These are phyloP conservation scores for Acanthis flammea DNA, from an alignment of 2,797 vertebrate species.

Conservation along the genomic window DNA sequence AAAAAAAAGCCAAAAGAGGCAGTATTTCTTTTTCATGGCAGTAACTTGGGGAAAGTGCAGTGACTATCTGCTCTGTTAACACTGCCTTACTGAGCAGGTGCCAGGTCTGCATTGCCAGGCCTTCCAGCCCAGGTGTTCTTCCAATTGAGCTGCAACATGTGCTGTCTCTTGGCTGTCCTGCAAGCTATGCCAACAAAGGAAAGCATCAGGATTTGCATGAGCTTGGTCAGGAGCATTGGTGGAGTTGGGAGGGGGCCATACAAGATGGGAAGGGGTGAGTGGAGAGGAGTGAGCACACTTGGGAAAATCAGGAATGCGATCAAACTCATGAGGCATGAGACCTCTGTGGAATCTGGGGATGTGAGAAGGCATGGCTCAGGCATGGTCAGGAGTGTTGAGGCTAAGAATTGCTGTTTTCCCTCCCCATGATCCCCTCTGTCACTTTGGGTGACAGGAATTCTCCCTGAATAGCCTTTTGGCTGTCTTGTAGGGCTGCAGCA, in stretches of 20 bases:
- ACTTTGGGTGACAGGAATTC: not conserved
- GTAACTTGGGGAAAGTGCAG: fast-evolving
- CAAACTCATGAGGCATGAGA: too few species aligned
- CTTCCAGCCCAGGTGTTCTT: fast-evolving
- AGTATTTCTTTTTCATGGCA: not conserved
- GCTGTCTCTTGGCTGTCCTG: not conserved
- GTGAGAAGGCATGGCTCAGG: not conserved
- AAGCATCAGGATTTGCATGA: not conserved
- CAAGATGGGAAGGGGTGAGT: not conserved
- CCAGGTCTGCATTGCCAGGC: not conserved
- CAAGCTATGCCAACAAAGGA: not conserved
- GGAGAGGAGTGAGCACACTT: not conserved
- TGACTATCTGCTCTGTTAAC: not conserved
- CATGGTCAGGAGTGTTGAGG: not conserved
- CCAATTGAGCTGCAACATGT: fast-evolving
- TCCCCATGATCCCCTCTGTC: fast-evolving
- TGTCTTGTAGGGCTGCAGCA: not conserved
- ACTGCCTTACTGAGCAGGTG: not conserved
- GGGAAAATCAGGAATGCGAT: not conserved
- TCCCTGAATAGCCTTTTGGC: not conserved
- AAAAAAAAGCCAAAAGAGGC: not conserved
- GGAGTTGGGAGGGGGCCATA: fast-evolving
- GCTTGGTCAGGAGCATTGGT: not conserved
- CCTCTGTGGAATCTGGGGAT: fast-evolving
- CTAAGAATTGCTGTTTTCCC: not conserved